Evolutionary conservation across 64 coral and sea anemone genomes (phyloP), one percentile per base, ranked within the genome.

Genomic region (Porites lutea): DNA sequence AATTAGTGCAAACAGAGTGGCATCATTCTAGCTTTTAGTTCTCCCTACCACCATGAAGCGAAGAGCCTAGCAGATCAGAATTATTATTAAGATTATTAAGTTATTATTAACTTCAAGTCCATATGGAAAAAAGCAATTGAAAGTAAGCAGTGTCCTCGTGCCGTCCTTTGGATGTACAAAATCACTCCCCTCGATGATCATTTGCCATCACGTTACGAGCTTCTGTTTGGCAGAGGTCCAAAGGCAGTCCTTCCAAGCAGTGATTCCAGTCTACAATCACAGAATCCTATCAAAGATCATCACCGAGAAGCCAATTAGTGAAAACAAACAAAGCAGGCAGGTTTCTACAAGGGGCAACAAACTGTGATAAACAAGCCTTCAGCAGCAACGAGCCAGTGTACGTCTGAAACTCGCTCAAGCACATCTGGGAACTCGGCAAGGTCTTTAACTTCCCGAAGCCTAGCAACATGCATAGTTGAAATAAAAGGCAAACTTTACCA

Each of bases 181-280:
- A 92, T 75, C 55, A 88, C 77, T 16, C 85, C 89, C n/a, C 60
- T 92, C 8, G 94, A 92, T 47, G 74, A 78, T 6, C 82, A 92
- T 11, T 53, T 96, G 71, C 95, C 95, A 48, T 89, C 95, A 5
- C 90, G 90, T 22, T 92, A 92, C 61, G 90, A 96, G 74, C 72
- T 93, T 8, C 49, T 96, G 48, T 88, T 52, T 73, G 86, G 90
- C 23, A 71, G 79, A 3, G 89, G 89, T 72, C 95, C 90, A 18
- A 82, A 50, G 15, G 64, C 80, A 55, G 69, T 89, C 12, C 73
- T 93, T 23, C 65, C 87, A 48, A 86, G 52, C 63, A 89, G 83
- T 55, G n/a, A 92, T 3, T 19, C 13, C 2, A 6, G 21, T 13
- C 86, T 96, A 1, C 71, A 83, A 22, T 74, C 89, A 80, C 88